Evolutionary conservation across 2,797 vertebrate genomes (phyloP).

Genomic region (Danio choprae): DNA sequence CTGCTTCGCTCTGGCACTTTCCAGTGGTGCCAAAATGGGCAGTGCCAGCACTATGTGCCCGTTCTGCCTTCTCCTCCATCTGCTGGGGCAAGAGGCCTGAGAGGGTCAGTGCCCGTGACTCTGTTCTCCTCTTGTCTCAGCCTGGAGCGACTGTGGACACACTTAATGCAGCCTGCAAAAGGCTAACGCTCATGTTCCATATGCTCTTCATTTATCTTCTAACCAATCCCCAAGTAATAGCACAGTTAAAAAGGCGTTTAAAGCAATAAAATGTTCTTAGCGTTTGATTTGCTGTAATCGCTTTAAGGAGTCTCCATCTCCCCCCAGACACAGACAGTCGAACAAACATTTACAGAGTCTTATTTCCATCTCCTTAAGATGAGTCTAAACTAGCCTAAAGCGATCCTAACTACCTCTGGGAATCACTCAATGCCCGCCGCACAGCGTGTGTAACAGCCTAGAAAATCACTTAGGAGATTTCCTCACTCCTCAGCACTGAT

Average conservation of each 20-base stretch:
- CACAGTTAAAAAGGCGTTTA: conserved; percentile 11
- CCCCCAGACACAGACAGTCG: conserved; percentile 25
- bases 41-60: conserved; percentile 57
- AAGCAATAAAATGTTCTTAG: not conserved
- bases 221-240: conserved; percentile 29
- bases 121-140: conserved; percentile 51
- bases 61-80: conserved; percentile 63
- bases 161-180: conserved; percentile 41
- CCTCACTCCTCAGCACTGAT: conserved; percentile 48
- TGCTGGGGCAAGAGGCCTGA: conserved; percentile 61
- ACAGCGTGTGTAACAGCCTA: conserved; percentile 49
- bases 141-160: conserved; percentile 41
- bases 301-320: conserved; percentile 34
- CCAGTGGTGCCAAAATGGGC: conserved; percentile 58
- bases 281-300: conserved; percentile 36
- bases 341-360: conserved; percentile 58
- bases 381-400: conserved; percentile 50
- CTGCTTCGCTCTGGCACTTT: conserved; percentile 63
- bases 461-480: conserved; percentile 58
- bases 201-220: conserved; percentile 42
- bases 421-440: conserved; percentile 41
- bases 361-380: conserved; percentile 54
- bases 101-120: conserved; percentile 59
- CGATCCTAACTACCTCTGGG: conserved; percentile 52
- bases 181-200: conserved; percentile 32